Base-by-base conservation (phyloP, 2,797 vertebrate genomes). In the Microtus agrestis region DNA sequence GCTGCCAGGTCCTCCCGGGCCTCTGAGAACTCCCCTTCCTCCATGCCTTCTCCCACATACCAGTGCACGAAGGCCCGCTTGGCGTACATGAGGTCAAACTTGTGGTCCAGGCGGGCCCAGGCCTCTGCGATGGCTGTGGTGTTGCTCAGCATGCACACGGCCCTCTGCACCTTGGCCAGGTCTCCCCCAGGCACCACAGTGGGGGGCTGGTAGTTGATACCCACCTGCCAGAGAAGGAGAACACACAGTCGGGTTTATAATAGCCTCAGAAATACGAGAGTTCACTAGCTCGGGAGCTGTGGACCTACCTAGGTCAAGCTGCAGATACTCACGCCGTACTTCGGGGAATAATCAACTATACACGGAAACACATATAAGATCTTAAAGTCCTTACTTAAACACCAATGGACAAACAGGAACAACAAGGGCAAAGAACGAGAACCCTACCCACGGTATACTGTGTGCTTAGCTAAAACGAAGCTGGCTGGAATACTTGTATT, bases 151-250 rank as follows among this genome's bases (percentile, higher is more conserved):
- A 89, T 89, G 59, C 74, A 89, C 88, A 65, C 59, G 0, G 76
- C 88, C 25, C 76, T 48, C 76, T 79, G 76, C 34, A 90, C 88
- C 56, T 89, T 89, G 43, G 87, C 87, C 87, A 77, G 87, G 87
- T 89, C 73, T 63, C 87, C 87, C 40, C 73, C 87, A 34, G 73
- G 87, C 31, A 89, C 87, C 73, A 78, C 73, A 1, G 87, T 63
- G 31, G 73, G 73, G 0, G 99, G 99, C 98, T 99, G 99, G 98
- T 99, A 99, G 97, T 99, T 99, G 97, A 99, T 77, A 21, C 87
- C 56, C 73, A 89, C 87, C 73, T 77, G 73, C 73, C 37, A 77
- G 73, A 76, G 13, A 93, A 14, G 87, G 19, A n/a, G 2, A 48
- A 48, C 29, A 31, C 5, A 23, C 12, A 1, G 1, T 91, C 17